These are phyloP conservation scores for Tenodera sinensis DNA, from an alignment of 2,888 invertebrate species.

Conservation along the genomic window DNA sequence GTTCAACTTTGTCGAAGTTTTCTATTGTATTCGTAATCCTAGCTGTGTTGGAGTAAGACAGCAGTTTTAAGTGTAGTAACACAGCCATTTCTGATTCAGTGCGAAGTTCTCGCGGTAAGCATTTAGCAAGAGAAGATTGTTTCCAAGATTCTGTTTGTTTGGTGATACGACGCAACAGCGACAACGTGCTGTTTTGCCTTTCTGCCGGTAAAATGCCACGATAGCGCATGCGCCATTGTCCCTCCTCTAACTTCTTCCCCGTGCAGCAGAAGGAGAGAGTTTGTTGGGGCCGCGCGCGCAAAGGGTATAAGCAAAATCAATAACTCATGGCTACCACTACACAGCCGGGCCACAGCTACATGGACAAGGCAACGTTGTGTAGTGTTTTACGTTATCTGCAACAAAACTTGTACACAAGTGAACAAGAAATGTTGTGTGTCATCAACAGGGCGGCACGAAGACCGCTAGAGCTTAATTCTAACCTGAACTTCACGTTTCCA, in stretches of 20 bases:
- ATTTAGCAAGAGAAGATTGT: neutral
- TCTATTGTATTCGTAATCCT: too few relatives aligned
- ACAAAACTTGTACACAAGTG: neutral
- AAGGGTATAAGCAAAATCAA: constrained; percentile 28
- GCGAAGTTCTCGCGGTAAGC: neutral
- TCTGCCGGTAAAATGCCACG: neutral
- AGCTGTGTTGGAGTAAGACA: too few relatives aligned
- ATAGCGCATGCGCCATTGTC: neutral
- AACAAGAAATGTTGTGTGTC: neutral
- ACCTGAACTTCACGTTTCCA: neutral
- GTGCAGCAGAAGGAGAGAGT: constrained; percentile 6
- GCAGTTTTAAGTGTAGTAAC: too few relatives aligned
- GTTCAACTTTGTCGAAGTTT: neutral
- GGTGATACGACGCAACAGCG: neutral
- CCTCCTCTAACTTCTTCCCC: neutral
- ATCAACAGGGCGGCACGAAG: neutral
- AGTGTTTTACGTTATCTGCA: neutral
- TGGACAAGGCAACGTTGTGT: neutral
- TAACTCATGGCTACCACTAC: constrained; percentile 31
- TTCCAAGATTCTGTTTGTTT: neutral
- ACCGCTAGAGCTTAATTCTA: neutral
- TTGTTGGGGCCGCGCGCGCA: neutral
- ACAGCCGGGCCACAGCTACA: neutral
- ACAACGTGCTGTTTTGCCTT: neutral
- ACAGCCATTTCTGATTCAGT: neutral